Percentiles rank a stretch among this genome's conserved stretches.
Evolutionary conservation across 2,797 vertebrate genomes (phyloP).

Genomic region (Silurus aristotelis): DNA sequence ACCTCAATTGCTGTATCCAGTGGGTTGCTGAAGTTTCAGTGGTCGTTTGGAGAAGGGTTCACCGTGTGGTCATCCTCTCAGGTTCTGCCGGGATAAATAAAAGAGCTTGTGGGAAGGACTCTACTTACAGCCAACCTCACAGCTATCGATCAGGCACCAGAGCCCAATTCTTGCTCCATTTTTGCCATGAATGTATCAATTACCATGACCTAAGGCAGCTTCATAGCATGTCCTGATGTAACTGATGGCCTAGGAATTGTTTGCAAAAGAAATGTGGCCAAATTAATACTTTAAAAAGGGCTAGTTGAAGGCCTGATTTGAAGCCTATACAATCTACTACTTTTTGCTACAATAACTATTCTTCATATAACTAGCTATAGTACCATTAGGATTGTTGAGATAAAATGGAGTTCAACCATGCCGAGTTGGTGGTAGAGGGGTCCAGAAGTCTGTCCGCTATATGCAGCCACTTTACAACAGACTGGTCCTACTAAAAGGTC

Average conservation of each 20-base stretch:
- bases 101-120: conserved; percentile 35
- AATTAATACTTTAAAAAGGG: not conserved
- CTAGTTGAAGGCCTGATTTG: not conserved
- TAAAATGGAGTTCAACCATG: not conserved
- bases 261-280: not conserved
- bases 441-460: conserved; percentile 49
- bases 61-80: conserved; percentile 67
- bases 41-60: conserved; percentile 69
- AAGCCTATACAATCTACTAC: not conserved
- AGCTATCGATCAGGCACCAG: conserved; percentile 41
- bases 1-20: conserved; percentile 71
- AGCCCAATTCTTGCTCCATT: conserved; percentile 51
- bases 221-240: not conserved
- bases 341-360: not conserved
- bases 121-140: conserved; percentile 42
- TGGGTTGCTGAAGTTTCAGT: conserved; percentile 61
- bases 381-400: conserved; percentile 2
- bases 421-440: not conserved
- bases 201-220: not conserved
- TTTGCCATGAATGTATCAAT: conserved; percentile 39
- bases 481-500: conserved; percentile 61
- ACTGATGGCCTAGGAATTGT: not conserved
- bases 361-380: not conserved
- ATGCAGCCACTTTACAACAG: conserved; percentile 68
- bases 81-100: conserved; percentile 51